Evolutionary conservation across 2,113 vertebrate genomes (phyloP).

Genomic region (Oreochromis niloticus): DNA sequence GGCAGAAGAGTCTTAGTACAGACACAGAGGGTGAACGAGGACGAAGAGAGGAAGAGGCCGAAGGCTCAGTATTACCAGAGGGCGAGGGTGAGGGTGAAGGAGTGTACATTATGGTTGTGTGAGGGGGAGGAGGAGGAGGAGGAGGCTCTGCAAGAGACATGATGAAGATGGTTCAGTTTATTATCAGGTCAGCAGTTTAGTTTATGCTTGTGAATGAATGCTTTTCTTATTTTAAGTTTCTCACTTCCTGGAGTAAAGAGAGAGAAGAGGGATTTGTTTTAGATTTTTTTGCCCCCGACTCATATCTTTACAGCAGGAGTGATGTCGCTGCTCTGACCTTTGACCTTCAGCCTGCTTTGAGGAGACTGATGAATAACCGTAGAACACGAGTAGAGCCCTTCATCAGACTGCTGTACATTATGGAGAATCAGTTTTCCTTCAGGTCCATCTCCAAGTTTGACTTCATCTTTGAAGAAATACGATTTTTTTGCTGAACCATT

Average conservation of each 20-base stretch:
- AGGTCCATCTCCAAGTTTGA: accelerated
- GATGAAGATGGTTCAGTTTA: not conserved
- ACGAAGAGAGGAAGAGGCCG: not conserved
- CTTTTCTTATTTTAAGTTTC: too few relatives aligned
- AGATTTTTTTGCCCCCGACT: too few relatives aligned
- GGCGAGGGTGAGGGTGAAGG: not conserved
- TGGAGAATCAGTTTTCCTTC: accelerated
- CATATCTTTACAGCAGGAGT: not conserved
- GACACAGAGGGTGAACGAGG: not conserved
- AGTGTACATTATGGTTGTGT: not conserved
- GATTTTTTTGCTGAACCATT: accelerated
- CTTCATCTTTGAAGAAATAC: not conserved
- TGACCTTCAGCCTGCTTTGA: not conserved
- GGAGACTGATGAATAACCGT: not conserved
- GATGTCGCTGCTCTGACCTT: not conserved
- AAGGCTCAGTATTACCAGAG: not conserved
- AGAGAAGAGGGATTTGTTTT: not conserved
- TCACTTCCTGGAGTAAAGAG: not conserved
- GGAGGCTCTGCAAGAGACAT: not conserved
- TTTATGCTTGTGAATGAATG: too few relatives aligned
- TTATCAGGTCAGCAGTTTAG: not conserved
- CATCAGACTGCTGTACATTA: not conserved
- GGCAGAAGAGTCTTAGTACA: not conserved
- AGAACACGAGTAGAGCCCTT: not conserved
- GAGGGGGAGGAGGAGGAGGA: not conserved